Percentiles rank a stretch among this genome's conserved stretches.
Conservation (phyloP, 2,113 vertebrate species). For the Hippocampus barbouri region DNA sequence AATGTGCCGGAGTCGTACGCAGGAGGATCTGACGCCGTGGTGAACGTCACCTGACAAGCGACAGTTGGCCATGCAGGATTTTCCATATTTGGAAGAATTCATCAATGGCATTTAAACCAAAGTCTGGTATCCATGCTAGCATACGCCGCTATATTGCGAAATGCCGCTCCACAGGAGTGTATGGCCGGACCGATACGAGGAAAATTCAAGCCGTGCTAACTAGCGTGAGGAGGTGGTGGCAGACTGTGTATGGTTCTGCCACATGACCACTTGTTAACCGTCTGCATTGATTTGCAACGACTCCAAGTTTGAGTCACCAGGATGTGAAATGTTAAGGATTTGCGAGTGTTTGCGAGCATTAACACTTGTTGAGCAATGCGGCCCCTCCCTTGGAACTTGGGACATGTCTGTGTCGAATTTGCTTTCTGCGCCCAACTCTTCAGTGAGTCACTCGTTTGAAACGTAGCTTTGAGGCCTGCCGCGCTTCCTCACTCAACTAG, state of each 20-base stretch:
- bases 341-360: background rate
- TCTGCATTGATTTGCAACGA: background rate
- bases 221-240: too few species aligned
- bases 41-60: background rate
- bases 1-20: background rate
- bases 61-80: background rate
- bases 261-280: background rate
- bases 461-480: conserved; percentile 46
- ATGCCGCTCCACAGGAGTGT: too few species aligned
- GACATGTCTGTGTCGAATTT: conserved; percentile 26
- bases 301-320: background rate
- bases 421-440: conserved; percentile 28
- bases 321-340: background rate
- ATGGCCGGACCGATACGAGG: background rate
- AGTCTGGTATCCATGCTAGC: background rate
- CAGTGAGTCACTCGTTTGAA: conserved; percentile 60
- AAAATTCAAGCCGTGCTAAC: background rate
- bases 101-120: background rate
- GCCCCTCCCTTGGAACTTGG: conserved; percentile 18
- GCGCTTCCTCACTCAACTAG: conserved; percentile 47
- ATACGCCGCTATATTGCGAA: background rate
- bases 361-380: conserved; percentile 37
- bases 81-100: background rate
- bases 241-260: background rate
- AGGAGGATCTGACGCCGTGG: background rate